Base-by-base conservation (phyloP, 2,113 vertebrate genomes). In the Clupea harengus region DNA sequence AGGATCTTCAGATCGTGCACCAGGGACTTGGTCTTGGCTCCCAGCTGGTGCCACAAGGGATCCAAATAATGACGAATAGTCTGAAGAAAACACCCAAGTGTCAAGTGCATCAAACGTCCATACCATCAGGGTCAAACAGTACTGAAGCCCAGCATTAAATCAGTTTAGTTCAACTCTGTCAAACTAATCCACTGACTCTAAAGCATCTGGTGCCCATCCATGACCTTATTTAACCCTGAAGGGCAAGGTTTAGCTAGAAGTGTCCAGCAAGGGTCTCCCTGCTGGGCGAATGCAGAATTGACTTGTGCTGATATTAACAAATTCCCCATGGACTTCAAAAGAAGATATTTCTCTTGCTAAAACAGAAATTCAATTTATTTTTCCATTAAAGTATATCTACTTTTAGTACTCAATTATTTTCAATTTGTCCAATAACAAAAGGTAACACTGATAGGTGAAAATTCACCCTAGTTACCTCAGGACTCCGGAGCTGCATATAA, bases 11-110 rank as follows among this genome's bases (percentile, higher is more conserved):
- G 91, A 91, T 99, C 98, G 88, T 99, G 98, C 46, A 99, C 98
- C 89, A 99, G 92, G 28, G 95, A 96, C 89, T 98, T 99, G 18
- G 98, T 99, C 87, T 98, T 99, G 4, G 96, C 92, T 89, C 98
- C 98, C 85, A 99, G 96, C 45, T 99, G 98, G 91, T 99, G 98
- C 98, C 98, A 99, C 85, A 99, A 89, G 50, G 98, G 98, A 93
- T 99, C 97, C 86, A 99, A 93, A 89, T 99, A 99, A 90, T 99
- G 97, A 52, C 96, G 96, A 85, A 99, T 96, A 52, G 96, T 98
- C 98, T 99, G 92, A 0, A 7, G 15, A 45, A 20, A 8, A 7
- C 13, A 0, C 44, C 15, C 22, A 81, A 72, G 28, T 28, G n/a
- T 67, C n/a, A 28, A 7, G 11, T 25, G 28, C n/a, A 28, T 28